Conservation (phyloP, 2,113 vertebrate species). For the Fregata magnificens region DNA sequence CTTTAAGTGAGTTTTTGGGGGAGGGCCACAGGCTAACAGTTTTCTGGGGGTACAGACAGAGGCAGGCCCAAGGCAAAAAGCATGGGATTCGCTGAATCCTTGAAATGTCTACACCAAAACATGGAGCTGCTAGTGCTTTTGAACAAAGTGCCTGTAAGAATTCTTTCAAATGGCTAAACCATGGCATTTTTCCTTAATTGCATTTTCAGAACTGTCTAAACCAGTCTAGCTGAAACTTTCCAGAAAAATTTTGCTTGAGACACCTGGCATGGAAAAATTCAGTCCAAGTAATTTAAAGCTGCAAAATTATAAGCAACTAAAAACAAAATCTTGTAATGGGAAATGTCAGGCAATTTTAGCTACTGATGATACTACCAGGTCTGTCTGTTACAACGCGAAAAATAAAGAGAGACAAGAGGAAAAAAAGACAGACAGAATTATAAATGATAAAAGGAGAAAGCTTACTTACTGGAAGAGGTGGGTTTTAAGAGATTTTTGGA, state of each 20-base stretch:
- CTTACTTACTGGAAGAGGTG: constrained; percentile 23
- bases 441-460: constrained; percentile 26
- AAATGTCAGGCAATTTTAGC: constrained; percentile 59
- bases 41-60: not conserved
- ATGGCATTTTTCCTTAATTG: constrained; percentile 29
- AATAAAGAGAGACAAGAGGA: constrained; percentile 21
- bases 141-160: not conserved
- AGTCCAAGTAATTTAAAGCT: constrained; percentile 59
- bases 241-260: constrained; percentile 58
- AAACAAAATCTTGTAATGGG: constrained; percentile 53
- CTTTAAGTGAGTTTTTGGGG: not conserved
- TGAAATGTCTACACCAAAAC: not conserved
- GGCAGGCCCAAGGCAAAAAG: not conserved
- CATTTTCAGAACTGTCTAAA: constrained; percentile 59
- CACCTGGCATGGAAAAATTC: constrained; percentile 64
- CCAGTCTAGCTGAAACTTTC: constrained; percentile 55
- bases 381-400: constrained; percentile 24
- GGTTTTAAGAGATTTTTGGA: constrained; percentile 43
- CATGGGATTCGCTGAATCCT: not conserved
- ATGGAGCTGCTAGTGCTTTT: not conserved
- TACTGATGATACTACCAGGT: constrained; percentile 43
- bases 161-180: not conserved
- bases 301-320: constrained; percentile 53
- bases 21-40: not conserved
- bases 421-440: not conserved